These are phyloP conservation scores for Phyllostomus hastatus DNA, from an alignment of 2,113 vertebrate species.

Conservation along the genomic window DNA sequence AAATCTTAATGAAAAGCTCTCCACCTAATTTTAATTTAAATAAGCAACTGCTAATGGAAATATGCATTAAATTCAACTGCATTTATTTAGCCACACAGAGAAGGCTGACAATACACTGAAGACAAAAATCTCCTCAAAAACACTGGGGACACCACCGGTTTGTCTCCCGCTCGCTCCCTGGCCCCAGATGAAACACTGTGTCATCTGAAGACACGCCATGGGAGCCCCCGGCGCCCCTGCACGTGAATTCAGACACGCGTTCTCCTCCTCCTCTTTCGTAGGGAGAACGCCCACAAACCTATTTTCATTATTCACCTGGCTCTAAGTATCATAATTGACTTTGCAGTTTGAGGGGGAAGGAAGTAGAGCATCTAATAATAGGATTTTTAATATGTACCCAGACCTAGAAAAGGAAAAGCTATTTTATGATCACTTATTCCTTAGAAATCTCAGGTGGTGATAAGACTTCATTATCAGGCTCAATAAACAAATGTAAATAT, in stretches of 20 bases:
- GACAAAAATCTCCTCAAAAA: background rate
- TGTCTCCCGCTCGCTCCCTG: too few relatives aligned
- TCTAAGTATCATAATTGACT: background rate
- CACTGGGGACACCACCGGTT: background rate
- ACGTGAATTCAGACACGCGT: background rate
- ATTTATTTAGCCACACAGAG: background rate
- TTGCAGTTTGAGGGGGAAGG: background rate
- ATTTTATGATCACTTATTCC: background rate
- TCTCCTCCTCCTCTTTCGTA: background rate
- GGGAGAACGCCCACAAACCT: background rate
- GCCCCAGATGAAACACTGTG: too few relatives aligned
- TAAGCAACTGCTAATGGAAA: slow-evolving; percentile 2
- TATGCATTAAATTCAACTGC: background rate
- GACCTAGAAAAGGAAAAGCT: background rate
- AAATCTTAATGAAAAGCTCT: background rate
- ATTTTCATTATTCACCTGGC: background rate
- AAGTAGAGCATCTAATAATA: background rate
- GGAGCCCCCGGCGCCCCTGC: background rate
- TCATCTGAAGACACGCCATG: background rate
- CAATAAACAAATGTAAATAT: background rate
- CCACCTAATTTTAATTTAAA: background rate
- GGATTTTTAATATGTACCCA: background rate
- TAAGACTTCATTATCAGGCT: background rate
- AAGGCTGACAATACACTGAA: background rate
- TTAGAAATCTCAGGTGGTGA: background rate